Percentiles rank a stretch among this genome's conserved stretches.
Conservation (phyloP, 1,140 invertebrate species). For the Drosophila lini region DNA sequence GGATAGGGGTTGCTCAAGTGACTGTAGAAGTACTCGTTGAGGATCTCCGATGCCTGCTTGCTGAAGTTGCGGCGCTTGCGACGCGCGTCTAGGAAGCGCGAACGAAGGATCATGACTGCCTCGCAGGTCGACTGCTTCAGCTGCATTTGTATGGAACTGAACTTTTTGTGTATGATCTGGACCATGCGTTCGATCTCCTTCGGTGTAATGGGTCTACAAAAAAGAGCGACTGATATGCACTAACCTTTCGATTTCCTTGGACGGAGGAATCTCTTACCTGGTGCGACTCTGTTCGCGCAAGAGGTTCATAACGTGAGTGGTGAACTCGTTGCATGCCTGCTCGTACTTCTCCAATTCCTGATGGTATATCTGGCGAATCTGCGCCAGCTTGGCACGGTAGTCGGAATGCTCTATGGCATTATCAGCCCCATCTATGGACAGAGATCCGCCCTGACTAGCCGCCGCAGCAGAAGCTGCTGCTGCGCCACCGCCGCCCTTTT, state of each 20-base stretch:
- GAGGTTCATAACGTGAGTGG: conserved; percentile 99
- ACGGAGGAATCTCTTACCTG: conserved; percentile 85
- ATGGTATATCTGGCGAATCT: conserved; percentile 99
- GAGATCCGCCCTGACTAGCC: conserved; percentile 90
- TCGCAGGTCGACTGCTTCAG: conserved; percentile 99
- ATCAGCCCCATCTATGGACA: conserved; percentile 87
- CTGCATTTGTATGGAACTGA: conserved; percentile 99
- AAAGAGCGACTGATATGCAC: not conserved
- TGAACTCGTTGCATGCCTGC: conserved; percentile 99
- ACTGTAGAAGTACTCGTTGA: conserved; percentile 99
- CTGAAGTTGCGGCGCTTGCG: conserved; percentile 99
- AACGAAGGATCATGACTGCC: conserved; percentile 99
- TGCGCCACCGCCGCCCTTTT: conserved; percentile 96
- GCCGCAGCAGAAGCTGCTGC: conserved; percentile 96
- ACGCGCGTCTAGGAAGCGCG: conserved; percentile 97
- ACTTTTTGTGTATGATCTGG: conserved; percentile 99
- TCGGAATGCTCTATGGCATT: conserved; percentile 99
- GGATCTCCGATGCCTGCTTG: conserved; percentile 99
- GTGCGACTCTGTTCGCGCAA: conserved; percentile 98
- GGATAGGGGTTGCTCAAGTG: conserved; percentile 99
- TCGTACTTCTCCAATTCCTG: conserved; percentile 99
- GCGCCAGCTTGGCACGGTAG: conserved; percentile 99
- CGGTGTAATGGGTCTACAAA: conserved; percentile 91
- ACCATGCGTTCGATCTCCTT: conserved; percentile 99
- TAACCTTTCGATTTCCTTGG: not conserved